Conservation (phyloP, 2,888 invertebrate genomes). For the Athalia circularis region DNA sequence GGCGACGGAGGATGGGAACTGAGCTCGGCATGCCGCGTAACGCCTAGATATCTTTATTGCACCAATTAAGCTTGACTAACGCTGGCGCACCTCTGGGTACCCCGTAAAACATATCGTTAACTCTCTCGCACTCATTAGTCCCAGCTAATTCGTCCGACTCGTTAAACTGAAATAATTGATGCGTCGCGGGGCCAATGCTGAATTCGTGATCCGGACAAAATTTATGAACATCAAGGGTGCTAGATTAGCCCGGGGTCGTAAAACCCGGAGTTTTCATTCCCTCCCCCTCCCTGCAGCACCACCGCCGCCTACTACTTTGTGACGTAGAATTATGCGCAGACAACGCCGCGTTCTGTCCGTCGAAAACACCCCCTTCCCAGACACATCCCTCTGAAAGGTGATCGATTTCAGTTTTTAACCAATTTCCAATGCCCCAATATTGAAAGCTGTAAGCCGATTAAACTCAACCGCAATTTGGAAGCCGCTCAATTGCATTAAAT, state of each 20-base stretch:
- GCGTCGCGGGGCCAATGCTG: conserved; percentile 19
- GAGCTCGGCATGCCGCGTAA: conserved; percentile 9
- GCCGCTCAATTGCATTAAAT: no score
- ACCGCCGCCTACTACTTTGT: neutral
- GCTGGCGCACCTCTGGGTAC: conserved; percentile 18
- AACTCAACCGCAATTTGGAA: no score
- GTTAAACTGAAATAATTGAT: conserved; percentile 36
- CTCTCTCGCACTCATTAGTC: conserved; percentile 33
- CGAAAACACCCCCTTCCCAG: no score
- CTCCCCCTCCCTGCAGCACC: neutral
- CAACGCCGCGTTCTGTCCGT: no score
- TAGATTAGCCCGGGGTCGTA: conserved; percentile 18
- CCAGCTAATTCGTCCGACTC: conserved; percentile 29
- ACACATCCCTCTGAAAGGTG: no score
- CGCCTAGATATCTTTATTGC: conserved; percentile 36
- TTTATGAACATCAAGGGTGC: conserved; percentile 18
- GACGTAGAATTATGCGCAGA: neutral
- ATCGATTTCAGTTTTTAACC: no score
- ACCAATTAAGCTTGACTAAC: conserved; percentile 38
- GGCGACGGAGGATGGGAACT: neutral
- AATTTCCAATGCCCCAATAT: no score
- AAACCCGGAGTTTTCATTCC: conserved; percentile 5
- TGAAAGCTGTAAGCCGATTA: no score
- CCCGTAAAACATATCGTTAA: conserved; percentile 24
- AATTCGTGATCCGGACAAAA: conserved; percentile 27